A percentile compares a stretch with the other conserved stretches of the same genome.
Conservation (phyloP, 2,113 vertebrate species). For the Tenebrosternarchus preto region DNA sequence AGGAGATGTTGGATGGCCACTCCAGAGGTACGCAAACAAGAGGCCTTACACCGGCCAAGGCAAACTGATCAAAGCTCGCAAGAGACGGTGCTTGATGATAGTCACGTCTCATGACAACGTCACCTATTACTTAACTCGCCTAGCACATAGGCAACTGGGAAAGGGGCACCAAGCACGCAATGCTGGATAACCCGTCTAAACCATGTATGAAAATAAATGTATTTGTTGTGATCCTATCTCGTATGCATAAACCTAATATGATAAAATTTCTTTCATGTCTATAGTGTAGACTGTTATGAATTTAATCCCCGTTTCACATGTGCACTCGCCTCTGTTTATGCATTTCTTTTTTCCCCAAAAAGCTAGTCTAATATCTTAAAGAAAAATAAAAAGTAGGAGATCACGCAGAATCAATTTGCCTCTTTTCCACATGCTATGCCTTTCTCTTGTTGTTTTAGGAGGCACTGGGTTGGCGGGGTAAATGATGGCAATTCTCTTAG, state of each 20-base stretch:
- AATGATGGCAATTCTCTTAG: conserved; percentile 79
- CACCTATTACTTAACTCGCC: too few species aligned
- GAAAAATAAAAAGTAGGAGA: conserved; percentile 69
- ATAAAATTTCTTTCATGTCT: conserved; percentile 5
- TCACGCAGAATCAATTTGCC: conserved; percentile 78
- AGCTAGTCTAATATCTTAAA: conserved; percentile 31
- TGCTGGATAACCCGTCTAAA: neutral
- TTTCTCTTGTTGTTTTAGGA: conserved; percentile 72
- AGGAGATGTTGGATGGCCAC: conserved; percentile 29
- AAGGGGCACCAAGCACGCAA: neutral
- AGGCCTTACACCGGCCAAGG: conserved; percentile 25
- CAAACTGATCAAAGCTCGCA: conserved; percentile 48
- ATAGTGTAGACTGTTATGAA: conserved; percentile 31
- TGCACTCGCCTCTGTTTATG: conserved; percentile 63
- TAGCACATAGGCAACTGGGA: neutral
- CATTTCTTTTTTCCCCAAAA: conserved; percentile 60
- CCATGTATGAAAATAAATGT: neutral
- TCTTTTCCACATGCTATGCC: conserved; percentile 67
- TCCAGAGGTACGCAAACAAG: conserved; percentile 57
- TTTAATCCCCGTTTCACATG: conserved; percentile 12
- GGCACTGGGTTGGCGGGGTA: conserved; percentile 46
- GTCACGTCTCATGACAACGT: conserved; percentile 29
- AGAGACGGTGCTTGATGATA: neutral
- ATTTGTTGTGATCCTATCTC: too few species aligned
- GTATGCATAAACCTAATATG: conserved; percentile 5